Conservation (phyloP, 2,888 invertebrate genomes). For the Leucania comma region DNA sequence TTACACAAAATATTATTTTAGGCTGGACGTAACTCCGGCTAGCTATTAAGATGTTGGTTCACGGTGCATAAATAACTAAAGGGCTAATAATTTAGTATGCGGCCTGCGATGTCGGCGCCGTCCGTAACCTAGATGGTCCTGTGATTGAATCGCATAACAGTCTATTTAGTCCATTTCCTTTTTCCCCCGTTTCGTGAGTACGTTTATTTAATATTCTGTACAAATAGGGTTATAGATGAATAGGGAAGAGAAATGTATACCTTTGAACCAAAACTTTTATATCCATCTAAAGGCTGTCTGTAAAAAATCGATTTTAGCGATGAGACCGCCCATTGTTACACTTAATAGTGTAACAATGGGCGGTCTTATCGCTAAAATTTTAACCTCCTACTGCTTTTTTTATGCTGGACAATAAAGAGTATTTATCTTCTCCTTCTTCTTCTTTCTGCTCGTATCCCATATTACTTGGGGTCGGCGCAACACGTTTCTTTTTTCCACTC, state of each 20-base stretch:
- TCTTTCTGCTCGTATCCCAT: too few relatives aligned
- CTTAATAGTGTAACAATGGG: too few relatives aligned
- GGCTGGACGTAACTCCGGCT: conserved; percentile 87
- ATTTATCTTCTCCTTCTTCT: too few relatives aligned
- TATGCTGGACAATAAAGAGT: too few relatives aligned
- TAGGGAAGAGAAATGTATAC: neutral
- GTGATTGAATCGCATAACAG: conserved; percentile 86
- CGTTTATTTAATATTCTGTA: conserved; percentile 50
- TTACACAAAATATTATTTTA: conserved; percentile 90
- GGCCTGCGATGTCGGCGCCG: conserved; percentile 82
- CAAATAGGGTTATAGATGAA: conserved; percentile 33
- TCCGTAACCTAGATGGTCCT: conserved; percentile 80
- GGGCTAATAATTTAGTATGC: conserved; percentile 89
- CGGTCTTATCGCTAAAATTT: too few relatives aligned
- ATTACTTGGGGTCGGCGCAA: too few relatives aligned
- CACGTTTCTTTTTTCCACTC: too few relatives aligned
- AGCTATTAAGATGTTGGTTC: conserved; percentile 89
- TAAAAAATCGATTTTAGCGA: too few relatives aligned
- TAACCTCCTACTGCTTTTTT: too few relatives aligned
- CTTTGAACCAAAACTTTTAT: too few relatives aligned
- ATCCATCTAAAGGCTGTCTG: too few relatives aligned
- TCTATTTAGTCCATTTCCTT: conserved; percentile 81
- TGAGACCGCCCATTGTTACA: too few relatives aligned
- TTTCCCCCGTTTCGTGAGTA: conserved; percentile 61
- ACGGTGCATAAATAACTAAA: conserved; percentile 89